Evolutionary conservation across 2,113 vertebrate genomes (phyloP).

Genomic region (Hyaena hyaena): DNA sequence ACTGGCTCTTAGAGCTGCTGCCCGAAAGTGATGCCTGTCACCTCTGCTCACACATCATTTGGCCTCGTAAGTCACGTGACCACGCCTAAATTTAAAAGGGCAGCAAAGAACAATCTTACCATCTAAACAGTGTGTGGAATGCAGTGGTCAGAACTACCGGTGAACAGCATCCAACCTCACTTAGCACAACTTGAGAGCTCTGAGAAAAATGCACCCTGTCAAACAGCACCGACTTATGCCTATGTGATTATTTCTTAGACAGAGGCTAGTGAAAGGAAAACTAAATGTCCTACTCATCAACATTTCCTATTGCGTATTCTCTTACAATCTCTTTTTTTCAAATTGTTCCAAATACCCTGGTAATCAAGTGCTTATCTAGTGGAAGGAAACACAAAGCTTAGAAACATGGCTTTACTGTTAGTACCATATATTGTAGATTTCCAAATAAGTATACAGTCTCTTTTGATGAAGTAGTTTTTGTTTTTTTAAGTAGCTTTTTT

Average conservation of each 20-base stretch:
- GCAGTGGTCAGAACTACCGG: background rate
- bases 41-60: background rate
- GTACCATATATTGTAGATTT: background rate
- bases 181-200: background rate
- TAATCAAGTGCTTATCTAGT: background rate
- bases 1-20: background rate
- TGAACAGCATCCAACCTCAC: background rate
- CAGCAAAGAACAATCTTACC: background rate
- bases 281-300: background rate
- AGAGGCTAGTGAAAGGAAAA: background rate
- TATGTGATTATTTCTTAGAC: background rate
- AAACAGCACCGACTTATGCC: background rate
- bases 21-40: background rate
- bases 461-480: background rate
- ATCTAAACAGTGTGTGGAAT: background rate
- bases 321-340: background rate
- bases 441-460: background rate
- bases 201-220: background rate
- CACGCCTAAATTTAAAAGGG: background rate
- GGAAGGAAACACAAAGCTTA: background rate
- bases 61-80: background rate
- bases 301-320: background rate
- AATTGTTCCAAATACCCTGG: background rate
- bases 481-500: too few relatives aligned
- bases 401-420: background rate